Evolutionary conservation across 1,140 invertebrate genomes (phyloP).

Genomic region (Paramacrobiotus metropolitanus): DNA sequence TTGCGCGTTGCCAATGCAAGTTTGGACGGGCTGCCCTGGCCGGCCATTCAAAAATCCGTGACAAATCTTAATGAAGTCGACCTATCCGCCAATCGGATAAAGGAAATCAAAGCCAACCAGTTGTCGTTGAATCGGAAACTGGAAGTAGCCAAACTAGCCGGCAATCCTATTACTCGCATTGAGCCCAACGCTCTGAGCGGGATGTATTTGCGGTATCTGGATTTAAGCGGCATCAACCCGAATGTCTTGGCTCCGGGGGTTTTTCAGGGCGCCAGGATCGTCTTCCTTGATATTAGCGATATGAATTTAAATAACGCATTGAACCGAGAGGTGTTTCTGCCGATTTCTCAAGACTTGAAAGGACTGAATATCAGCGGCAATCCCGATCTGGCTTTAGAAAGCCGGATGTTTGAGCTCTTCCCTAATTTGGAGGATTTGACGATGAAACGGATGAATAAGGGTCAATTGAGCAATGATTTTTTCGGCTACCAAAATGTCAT

Average conservation of each 20-base stretch:
- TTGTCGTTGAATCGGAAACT: not conserved
- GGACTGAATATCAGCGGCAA: slow-evolving; percentile 3
- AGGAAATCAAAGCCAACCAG: slow-evolving; percentile 17
- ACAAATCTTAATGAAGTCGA: slow-evolving; percentile 43
- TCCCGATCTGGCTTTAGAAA: not conserved
- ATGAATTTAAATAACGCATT: not conserved
- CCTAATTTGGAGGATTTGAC: not conserved
- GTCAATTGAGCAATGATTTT: not conserved
- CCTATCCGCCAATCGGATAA: slow-evolving; percentile 41
- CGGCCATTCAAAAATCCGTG: not conserved
- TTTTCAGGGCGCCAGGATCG: not conserved
- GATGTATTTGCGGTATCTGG: not conserved
- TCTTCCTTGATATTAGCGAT: not conserved
- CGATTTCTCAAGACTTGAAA: not conserved
- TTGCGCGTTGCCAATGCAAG: not conserved
- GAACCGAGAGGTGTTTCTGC: not conserved
- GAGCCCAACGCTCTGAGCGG: not conserved
- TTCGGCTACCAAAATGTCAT: not conserved
- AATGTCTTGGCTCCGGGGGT: not conserved
- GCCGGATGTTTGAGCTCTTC: not conserved
- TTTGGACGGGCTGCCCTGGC: not conserved
- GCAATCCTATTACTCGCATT: not conserved
- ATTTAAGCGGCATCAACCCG: not conserved
- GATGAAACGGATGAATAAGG: not conserved
- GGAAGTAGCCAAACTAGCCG: not conserved